Base-by-base conservation (phyloP, 2,113 vertebrate genomes). In the Catharus fuscescens region DNA sequence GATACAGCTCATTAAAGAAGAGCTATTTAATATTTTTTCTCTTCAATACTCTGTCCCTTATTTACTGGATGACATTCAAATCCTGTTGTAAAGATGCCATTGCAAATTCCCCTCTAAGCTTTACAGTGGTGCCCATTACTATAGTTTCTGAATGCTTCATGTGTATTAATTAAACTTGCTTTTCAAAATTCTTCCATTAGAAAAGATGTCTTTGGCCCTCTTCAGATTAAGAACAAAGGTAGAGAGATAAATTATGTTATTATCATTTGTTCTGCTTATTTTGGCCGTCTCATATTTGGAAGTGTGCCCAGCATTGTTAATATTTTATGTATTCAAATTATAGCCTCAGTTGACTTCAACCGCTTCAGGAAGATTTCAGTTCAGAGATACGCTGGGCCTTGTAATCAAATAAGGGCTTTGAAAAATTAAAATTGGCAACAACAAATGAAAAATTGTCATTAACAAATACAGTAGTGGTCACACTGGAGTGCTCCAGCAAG, bases 1-100 rank as follows among this genome's bases (percentile, higher is more conserved):
- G 79, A 45, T 91, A 85, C 62, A 80, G 71, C 87, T 96, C 90
- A 93, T 95, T 96, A 94, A 90, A 73, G 71, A 95, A 53, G 36
- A 91, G 26, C 78, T 94, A 88, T 91, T 95, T 92, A 85, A 50
- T 85, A 72, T 70, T 92, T 91, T 79, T 52, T n/a, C 78, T 88
- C 40, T 82, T 94, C 67, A 92, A 93, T 95, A 65, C 50, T 86
- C 62, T 34, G 60, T 82, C 50, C 52, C 71, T 71, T 95, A 67
- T 93, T 88, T 93, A 86, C 71, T 95, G 81, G 50, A 86, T 94
- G 85, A 12, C 65, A 73, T 93, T 96, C 85, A 95, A 82, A 80
- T 88, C 54, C 67, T 76, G 24, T 71, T 97, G 78, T 94, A 92
- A 93, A 83, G 74, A 90, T 80, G 71, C 66, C 84, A 44, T 96